These are phyloP conservation scores for Falco biarmicus DNA, from an alignment of 2,797 vertebrate genomes.

Conservation along the genomic window DNA sequence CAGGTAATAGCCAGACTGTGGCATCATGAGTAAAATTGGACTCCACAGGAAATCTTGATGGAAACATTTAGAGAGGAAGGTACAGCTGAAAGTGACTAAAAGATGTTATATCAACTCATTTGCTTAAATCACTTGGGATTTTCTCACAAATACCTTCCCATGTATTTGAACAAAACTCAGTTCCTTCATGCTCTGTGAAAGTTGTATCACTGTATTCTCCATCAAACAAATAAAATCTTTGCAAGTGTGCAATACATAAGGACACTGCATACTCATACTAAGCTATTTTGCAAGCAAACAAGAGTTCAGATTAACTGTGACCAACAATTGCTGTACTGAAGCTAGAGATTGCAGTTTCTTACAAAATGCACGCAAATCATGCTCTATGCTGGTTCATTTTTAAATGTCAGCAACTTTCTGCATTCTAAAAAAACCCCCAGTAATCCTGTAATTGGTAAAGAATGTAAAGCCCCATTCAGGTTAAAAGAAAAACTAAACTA, in stretches of 20 bases:
- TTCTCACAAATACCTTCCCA: neutral
- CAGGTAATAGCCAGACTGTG: neutral
- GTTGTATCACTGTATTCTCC: neutral
- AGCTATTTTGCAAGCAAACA: neutral
- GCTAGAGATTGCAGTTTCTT: neutral
- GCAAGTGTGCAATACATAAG: neutral
- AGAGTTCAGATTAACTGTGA: neutral
- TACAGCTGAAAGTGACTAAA: neutral
- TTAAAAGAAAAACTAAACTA: neutral
- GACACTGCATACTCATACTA: neutral
- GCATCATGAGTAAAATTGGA: neutral
- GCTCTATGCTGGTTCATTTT: neutral
- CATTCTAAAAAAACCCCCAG: neutral
- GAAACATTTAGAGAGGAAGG: neutral
- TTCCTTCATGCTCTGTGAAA: neutral
- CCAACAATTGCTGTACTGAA: neutral
- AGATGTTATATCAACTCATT: neutral
- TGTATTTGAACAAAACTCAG: neutral
- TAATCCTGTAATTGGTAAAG: neutral
- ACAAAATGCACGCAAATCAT: neutral
- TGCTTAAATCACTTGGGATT: neutral
- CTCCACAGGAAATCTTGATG: neutral
- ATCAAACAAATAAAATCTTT: neutral
- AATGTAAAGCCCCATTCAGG: neutral
- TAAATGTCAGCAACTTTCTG: neutral